phyloP scores from a whole-genome alignment of 2,797 vertebrate species.

The Acanthurus lineatus region DNA sequence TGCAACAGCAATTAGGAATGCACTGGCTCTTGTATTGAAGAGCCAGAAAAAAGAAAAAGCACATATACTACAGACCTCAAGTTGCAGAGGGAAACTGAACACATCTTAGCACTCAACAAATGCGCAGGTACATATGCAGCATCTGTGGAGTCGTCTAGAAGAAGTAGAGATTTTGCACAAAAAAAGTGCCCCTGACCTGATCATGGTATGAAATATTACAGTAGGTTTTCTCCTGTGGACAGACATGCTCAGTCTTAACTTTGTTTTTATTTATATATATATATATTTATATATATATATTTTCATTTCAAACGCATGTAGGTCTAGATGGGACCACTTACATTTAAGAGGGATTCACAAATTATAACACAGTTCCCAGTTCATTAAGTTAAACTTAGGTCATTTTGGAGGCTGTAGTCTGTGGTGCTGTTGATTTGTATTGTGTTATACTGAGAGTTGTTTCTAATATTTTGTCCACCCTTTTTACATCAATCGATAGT shows the following conservation, averaged over 20 bases:
- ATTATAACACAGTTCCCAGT: neutral
- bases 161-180: slow-evolving; percentile 14
- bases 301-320: slow-evolving; percentile 19
- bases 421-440: slow-evolving; percentile 20
- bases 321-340: slow-evolving; percentile 1
- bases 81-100: slow-evolving; percentile 35
- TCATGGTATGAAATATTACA: neutral
- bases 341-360: neutral
- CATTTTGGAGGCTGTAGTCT: slow-evolving; percentile 13
- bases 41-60: slow-evolving; percentile 44
- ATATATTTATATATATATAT: too few relatives aligned
- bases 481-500: neutral
- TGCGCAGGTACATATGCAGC: neutral
- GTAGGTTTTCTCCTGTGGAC: slow-evolving; percentile 13
- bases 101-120: neutral
- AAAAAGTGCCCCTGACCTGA: slow-evolving; percentile 23
- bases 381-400: neutral
- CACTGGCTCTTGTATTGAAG: neutral
- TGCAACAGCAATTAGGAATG: neutral
- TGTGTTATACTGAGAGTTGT: slow-evolving; percentile 7
- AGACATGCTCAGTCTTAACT: slow-evolving; percentile 14
- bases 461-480: slow-evolving; percentile 30
- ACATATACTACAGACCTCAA: slow-evolving; percentile 48
- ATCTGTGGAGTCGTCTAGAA: neutral
- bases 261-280: slow-evolving; percentile 4